Conservation (phyloP, 2,797 vertebrate species). For the Chiroxiphia lanceolata region DNA sequence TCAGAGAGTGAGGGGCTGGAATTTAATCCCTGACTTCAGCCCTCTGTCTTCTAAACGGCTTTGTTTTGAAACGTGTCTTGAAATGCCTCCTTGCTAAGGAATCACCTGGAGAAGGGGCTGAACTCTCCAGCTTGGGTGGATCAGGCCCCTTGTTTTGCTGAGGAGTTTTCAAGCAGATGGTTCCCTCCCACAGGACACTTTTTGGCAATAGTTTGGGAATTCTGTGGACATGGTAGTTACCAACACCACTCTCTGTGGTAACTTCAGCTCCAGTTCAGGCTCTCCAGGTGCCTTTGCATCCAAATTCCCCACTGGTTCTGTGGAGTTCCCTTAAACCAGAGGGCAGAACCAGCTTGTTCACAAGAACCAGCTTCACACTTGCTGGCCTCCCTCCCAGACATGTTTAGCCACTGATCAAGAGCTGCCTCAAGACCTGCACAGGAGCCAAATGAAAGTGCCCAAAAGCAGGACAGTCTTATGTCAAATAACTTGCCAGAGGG, state of each 20-base stretch:
- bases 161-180: not conserved
- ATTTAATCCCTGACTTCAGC: not conserved
- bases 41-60: not conserved
- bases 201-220: not conserved
- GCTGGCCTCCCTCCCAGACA: too few species aligned
- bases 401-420: too few species aligned
- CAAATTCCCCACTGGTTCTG: not conserved
- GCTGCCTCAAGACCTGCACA: not conserved
- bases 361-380: too few species aligned
- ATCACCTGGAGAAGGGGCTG: not conserved
- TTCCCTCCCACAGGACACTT: not conserved
- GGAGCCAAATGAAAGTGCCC: not conserved
- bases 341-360: not conserved
- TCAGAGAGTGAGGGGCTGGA: not conserved
- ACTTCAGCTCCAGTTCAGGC: not conserved
- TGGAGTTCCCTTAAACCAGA: not conserved
- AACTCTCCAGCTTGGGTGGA: not conserved
- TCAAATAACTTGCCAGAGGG: accelerated
- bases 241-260: not conserved
- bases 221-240: not conserved
- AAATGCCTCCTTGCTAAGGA: not conserved
- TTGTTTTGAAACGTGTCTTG: not conserved
- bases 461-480: not conserved
- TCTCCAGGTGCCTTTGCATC: not conserved
- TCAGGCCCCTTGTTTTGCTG: not conserved